Evolutionary conservation across 1,140 invertebrate genomes (phyloP).

Genomic region (Dryas iulia): DNA sequence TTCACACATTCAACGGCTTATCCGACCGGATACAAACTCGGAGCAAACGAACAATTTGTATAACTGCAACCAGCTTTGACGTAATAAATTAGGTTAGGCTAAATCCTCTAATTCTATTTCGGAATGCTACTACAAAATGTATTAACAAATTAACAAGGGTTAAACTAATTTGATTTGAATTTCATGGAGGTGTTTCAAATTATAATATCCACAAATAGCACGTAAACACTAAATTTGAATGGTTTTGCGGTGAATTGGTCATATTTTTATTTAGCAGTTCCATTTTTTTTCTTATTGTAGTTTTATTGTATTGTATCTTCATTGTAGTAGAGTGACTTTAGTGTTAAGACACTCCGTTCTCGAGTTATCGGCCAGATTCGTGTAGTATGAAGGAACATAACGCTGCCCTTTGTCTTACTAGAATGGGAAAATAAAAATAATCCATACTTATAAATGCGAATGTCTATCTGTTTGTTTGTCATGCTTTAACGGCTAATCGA

Average conservation of each 20-base stretch:
- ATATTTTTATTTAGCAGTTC: no score
- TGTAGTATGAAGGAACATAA: no score
- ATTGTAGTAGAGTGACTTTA: no score
- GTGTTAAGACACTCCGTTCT: no score
- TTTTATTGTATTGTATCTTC: no score
- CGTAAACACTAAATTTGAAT: background rate
- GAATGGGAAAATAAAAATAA: no score
- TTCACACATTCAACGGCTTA: slow-evolving; percentile 18
- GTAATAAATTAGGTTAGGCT: slow-evolving; percentile 18
- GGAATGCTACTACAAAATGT: slow-evolving; percentile 4
- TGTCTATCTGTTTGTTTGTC: no score
- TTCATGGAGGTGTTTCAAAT: background rate
- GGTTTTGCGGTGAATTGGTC: background rate
- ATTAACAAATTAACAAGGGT: slow-evolving; percentile 8
- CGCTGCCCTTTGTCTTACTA: no score
- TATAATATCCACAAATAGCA: background rate
- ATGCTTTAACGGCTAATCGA: no score
- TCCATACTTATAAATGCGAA: no score
- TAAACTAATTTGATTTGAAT: background rate
- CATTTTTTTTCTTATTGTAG: no score
- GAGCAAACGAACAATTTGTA: slow-evolving; percentile 21
- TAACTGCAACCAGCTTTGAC: slow-evolving; percentile 14
- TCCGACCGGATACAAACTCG: slow-evolving; percentile 19
- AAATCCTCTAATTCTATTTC: slow-evolving; percentile 14
- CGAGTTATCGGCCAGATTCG: no score